Conservation (phyloP, 2,113 vertebrate genomes). For the Ailurus styani region DNA sequence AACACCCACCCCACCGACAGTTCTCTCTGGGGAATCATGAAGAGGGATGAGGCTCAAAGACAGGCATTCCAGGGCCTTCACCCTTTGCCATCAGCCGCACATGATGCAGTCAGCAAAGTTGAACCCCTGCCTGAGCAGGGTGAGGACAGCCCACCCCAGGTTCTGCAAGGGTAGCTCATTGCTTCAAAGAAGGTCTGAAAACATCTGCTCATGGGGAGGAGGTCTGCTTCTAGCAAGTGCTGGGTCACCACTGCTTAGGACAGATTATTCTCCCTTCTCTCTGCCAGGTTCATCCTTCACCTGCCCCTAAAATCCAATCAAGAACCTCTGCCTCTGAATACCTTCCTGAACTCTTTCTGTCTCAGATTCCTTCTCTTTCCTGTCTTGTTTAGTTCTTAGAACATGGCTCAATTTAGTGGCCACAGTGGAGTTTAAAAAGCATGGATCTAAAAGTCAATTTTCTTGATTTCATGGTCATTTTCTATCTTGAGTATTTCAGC, state of each 20-base stretch:
- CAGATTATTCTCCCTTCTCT: not conserved
- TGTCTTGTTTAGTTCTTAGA: not conserved
- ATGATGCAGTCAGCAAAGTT: constrained; percentile 23
- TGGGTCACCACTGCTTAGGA: not conserved
- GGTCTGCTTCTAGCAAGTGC: not conserved
- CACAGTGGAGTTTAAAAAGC: not conserved
- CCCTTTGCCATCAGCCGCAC: not conserved
- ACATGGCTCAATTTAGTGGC: not conserved
- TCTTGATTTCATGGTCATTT: not conserved
- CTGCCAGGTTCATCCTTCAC: not conserved
- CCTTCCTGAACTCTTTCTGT: not conserved
- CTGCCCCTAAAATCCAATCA: not conserved
- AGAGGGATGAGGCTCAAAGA: constrained; percentile 73
- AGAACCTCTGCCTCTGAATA: not conserved
- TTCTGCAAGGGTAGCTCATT: not conserved
- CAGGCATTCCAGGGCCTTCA: not conserved
- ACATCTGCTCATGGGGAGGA: not conserved
- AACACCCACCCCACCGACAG: constrained; percentile 82
- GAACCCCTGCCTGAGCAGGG: not conserved
- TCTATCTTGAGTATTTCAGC: not conserved
- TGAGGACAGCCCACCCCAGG: not conserved
- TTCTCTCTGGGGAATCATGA: constrained; percentile 79
- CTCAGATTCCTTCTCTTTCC: not conserved
- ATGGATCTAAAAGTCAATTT: not conserved
- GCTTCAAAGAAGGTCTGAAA: constrained; percentile 12